Evolutionary conservation across 1,140 invertebrate genomes (phyloP).

Genomic region (Hyphantria cunea): DNA sequence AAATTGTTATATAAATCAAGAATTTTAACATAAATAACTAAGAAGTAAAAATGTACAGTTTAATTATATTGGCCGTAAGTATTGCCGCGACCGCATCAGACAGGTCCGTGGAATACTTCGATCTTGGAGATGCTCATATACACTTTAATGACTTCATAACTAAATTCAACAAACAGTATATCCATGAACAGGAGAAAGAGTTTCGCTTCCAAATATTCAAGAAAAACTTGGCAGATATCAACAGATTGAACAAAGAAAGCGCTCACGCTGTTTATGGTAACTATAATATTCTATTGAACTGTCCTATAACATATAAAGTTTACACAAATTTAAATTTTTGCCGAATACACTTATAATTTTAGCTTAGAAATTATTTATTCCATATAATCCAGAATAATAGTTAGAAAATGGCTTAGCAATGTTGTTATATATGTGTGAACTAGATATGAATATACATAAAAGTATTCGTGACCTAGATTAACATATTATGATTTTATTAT

Average conservation of each 20-base stretch:
- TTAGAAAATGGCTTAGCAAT: no score
- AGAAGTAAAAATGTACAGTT: not conserved
- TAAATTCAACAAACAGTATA: not conserved
- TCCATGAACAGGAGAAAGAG: not conserved
- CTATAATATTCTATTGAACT: not conserved
- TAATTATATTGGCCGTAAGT: not conserved
- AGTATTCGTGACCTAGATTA: no score
- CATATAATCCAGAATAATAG: no score
- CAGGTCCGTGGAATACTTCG: not conserved
- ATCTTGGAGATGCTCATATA: not conserved
- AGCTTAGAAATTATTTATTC: no score
- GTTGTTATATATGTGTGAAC: no score
- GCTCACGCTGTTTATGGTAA: conserved; percentile 4
- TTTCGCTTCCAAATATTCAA: conserved; percentile 11
- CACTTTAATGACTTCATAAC: conserved; percentile 4
- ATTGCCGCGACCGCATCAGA: not conserved
- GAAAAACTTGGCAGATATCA: not conserved
- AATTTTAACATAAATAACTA: no score
- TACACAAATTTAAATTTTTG: no score
- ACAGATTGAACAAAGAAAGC: not conserved
- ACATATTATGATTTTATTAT: no score
- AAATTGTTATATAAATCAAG: no score
- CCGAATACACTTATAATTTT: no score
- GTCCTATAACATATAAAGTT: no score
- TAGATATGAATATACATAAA: no score